Evolutionary conservation across 2,888 invertebrate species (phyloP).

Genomic region (Aspidapion aeneum): DNA sequence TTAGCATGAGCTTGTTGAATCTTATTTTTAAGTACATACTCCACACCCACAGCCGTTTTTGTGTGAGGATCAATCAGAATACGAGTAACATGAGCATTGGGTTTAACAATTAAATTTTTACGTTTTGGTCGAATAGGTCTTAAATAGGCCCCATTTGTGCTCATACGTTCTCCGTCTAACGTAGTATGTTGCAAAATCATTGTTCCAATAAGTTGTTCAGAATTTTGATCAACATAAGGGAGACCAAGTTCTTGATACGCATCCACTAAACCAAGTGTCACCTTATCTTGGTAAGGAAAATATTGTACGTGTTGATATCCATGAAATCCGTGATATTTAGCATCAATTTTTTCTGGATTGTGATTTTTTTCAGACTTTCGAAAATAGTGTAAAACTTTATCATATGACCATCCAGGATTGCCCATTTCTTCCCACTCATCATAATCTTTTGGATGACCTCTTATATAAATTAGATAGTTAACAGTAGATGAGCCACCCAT

Average conservation of each 20-base stretch:
- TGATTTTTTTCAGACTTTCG: slow-evolving; percentile 63
- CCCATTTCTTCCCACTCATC: slow-evolving; percentile 62
- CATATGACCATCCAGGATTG: slow-evolving; percentile 61
- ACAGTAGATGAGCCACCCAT: slow-evolving; percentile 66
- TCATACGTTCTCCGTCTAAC: slow-evolving; percentile 57
- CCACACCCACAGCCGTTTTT: slow-evolving; percentile 53
- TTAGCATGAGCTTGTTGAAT: slow-evolving; percentile 49
- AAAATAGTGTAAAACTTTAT: slow-evolving; percentile 66
- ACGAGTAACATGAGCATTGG: slow-evolving; percentile 54
- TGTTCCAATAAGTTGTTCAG: slow-evolving; percentile 57
- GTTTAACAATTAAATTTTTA: slow-evolving; percentile 52
- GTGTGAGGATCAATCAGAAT: slow-evolving; percentile 55
- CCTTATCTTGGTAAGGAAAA: slow-evolving; percentile 59
- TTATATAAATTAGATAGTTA: slow-evolving; percentile 64
- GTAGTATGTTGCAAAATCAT: slow-evolving; percentile 62
- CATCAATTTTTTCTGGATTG: slow-evolving; percentile 53
- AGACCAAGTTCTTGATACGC: slow-evolving; percentile 62
- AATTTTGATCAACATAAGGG: slow-evolving; percentile 57
- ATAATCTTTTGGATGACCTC: slow-evolving; percentile 59
- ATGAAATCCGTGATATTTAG: slow-evolving; percentile 55
- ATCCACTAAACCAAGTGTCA: slow-evolving; percentile 54
- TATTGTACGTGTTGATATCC: slow-evolving; percentile 64
- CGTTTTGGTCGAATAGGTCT: slow-evolving; percentile 58
- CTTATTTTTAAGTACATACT: slow-evolving; percentile 51
- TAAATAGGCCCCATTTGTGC: slow-evolving; percentile 64